Evolutionary conservation across 2,888 invertebrate genomes (phyloP).

Genomic region (Perdita meconis): DNA sequence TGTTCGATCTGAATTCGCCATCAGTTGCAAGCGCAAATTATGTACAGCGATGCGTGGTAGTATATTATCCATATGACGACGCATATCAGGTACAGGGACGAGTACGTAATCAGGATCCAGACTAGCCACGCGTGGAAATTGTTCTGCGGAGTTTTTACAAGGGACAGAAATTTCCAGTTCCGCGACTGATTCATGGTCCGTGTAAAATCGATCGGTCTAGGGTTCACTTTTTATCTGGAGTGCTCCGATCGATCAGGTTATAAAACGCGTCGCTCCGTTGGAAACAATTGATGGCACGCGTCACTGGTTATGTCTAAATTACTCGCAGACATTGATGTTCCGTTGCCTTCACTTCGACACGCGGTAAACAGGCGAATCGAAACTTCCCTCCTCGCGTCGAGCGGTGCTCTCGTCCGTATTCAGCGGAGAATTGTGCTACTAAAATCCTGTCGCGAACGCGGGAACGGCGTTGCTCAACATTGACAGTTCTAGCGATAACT

Average conservation of each 20-base stretch:
- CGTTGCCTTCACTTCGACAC: neutral
- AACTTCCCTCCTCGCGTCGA: too few species aligned
- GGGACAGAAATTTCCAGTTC: slow-evolving; percentile 41
- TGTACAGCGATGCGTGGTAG: slow-evolving; percentile 74
- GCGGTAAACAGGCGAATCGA: neutral
- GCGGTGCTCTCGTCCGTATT: neutral
- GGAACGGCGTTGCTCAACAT: slow-evolving; percentile 29
- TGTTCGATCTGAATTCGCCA: neutral
- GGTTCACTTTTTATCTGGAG: neutral
- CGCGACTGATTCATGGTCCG: slow-evolving; percentile 53
- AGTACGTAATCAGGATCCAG: slow-evolving; percentile 70
- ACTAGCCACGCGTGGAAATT: slow-evolving; percentile 69
- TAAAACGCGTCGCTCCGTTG: neutral
- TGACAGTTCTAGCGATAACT: slow-evolving; percentile 50
- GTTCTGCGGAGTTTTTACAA: slow-evolving; percentile 50
- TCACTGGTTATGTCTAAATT: slow-evolving; percentile 9
- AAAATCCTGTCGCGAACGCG: slow-evolving; percentile 13
- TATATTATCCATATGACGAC: slow-evolving; percentile 76
- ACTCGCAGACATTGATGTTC: slow-evolving; percentile 4
- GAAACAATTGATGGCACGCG: slow-evolving; percentile 32
- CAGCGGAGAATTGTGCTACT: slow-evolving; percentile 6
- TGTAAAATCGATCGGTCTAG: neutral
- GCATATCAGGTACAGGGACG: slow-evolving; percentile 71
- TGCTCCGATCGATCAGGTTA: slow-evolving; percentile 34
- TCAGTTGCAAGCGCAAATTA: slow-evolving; percentile 73